phyloP scores from a whole-genome alignment of 2,113 vertebrate genomes.

The Chamaea fasciata region DNA sequence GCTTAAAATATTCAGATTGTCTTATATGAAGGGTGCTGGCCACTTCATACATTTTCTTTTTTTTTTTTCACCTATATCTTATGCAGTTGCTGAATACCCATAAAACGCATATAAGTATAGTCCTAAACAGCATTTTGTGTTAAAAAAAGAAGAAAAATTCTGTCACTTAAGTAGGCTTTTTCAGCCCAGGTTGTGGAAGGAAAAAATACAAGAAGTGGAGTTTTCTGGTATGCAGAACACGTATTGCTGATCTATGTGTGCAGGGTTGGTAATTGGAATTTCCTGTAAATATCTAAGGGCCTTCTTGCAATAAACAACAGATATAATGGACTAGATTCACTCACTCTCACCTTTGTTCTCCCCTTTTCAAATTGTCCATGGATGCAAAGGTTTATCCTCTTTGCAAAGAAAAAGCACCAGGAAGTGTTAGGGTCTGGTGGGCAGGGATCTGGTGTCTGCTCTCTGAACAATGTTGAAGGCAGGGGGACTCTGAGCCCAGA shows the following conservation, averaged over 20 bases:
- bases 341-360: not conserved
- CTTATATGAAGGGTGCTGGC: not conserved
- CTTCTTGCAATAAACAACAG: not conserved
- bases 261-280: not conserved
- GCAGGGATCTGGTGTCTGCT: not conserved
- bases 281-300: not conserved
- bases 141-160: not conserved
- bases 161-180: not conserved
- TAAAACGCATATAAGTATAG: not conserved
- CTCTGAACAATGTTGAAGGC: not conserved
- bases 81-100: not conserved
- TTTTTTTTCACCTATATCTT: not conserved
- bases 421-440: not conserved
- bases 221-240: not conserved
- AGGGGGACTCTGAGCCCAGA: not conserved
- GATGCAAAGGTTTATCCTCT: not conserved
- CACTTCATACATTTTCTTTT: not conserved
- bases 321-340: not conserved
- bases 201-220: not conserved
- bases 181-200: not conserved
- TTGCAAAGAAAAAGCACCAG: not conserved
- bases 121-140: not conserved
- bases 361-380: not conserved
- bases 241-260: fast-evolving
- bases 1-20: not conserved